These are phyloP conservation scores for Urocitellus parryii DNA, from an alignment of 2,113 vertebrate species.

Conservation along the genomic window DNA sequence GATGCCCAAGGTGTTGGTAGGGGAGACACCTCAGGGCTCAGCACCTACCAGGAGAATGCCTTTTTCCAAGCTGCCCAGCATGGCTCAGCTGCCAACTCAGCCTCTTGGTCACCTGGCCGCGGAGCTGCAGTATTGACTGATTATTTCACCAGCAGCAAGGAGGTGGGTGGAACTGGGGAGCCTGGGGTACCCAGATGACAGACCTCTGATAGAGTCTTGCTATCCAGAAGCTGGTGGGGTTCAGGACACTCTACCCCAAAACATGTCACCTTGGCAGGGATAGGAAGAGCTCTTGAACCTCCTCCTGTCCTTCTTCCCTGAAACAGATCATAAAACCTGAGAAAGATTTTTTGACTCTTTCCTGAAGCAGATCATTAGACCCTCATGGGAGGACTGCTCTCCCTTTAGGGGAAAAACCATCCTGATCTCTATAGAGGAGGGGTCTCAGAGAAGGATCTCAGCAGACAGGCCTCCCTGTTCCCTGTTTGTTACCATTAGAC, in stretches of 20 bases:
- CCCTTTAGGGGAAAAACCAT: not conserved
- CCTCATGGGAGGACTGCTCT: not conserved
- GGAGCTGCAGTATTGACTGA: not conserved
- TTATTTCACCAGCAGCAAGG: not conserved
- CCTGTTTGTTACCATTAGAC: not conserved
- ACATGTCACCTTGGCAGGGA: not conserved
- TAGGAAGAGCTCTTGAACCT: not conserved
- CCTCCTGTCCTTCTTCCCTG: not conserved
- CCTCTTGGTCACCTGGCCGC: not conserved
- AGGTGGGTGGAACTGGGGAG: too few species aligned
- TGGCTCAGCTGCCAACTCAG: rapidly evolving
- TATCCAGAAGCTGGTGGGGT: not conserved
- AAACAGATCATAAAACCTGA: not conserved
- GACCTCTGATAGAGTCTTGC: not conserved
- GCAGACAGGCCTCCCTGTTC: too few species aligned
- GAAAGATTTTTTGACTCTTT: not conserved
- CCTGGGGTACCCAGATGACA: not conserved
- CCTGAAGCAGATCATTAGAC: not conserved
- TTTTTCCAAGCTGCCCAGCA: not conserved
- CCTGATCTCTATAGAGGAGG: not conserved
- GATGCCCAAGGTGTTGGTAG: not conserved
- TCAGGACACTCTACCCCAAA: not conserved
- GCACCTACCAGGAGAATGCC: rapidly evolving
- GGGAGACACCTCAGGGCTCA: not conserved
- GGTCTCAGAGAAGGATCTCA: too few species aligned